Conservation (phyloP, 2,888 invertebrate species). For the Lasioglossum zephyrum region DNA sequence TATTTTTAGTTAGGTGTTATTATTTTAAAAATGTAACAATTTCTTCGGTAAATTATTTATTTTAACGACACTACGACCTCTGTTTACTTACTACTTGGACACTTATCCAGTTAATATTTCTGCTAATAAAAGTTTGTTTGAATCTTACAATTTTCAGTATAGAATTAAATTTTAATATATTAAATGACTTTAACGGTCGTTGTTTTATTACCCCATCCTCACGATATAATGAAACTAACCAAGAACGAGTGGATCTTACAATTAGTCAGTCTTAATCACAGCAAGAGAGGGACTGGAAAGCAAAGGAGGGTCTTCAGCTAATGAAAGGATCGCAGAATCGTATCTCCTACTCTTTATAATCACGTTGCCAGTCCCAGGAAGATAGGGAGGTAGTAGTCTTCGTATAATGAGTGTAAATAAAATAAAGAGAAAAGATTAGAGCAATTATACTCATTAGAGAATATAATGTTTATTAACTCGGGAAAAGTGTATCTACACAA, state of each 20-base stretch:
- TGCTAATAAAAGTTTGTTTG: background rate
- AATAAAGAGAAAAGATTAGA: background rate
- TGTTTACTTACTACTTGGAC: background rate
- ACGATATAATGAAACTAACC: background rate
- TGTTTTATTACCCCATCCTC: background rate
- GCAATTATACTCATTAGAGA: background rate
- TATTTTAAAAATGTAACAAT: no score
- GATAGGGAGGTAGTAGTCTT: background rate
- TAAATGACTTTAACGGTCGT: background rate
- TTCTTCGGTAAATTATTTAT: no score
- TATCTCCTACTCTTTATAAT: background rate
- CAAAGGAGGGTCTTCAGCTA: background rate
- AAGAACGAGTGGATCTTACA: background rate
- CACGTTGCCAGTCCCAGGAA: background rate
- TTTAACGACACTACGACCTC: no score
- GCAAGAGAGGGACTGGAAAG: background rate
- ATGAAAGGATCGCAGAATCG: conserved; percentile 5
- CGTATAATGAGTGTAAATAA: background rate
- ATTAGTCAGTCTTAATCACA: background rate
- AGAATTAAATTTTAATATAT: background rate
- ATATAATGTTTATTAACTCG: background rate
- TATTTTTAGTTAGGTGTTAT: no score
- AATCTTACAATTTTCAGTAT: background rate
- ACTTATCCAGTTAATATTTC: background rate
- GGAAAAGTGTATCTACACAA: background rate